Base-by-base conservation (phyloP, 2,113 vertebrate genomes). In the Tricholaema leucomelas region DNA sequence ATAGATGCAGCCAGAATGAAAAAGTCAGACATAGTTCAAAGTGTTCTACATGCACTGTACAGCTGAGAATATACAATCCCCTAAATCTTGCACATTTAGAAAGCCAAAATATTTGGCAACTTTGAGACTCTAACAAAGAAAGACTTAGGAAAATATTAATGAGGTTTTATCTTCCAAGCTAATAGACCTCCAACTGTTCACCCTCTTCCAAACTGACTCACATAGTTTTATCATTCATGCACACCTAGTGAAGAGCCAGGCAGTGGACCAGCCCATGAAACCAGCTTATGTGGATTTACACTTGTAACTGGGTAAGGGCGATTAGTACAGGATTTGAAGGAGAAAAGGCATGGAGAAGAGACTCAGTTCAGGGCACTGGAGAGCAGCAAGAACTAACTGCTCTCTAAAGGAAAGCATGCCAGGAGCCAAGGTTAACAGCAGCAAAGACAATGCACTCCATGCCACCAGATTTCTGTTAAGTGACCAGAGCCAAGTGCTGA, bases 261-360 rank as follows among this genome's bases (percentile, higher is more conserved):
- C 25, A 61, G 15, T 38, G 11, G 31, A 78, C 12, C 11, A 59
- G n/a, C 17, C 42, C 35, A 42, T 3, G 6, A 79, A 81, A 71
- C 12, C 8, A 20, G 21, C 11, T 58, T 30, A 35, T 0, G 0
- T 15, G 27, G 73, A 70, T 54, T 83, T 38, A 65, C 1, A 2
- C 25, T 58, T 15, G 15, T 9, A 86, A 54, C 19, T 33, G 48
- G 40, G 24, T 10, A 40, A 54, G 21, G 8, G 33, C 31, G 15
- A 33, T 66, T 48, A 77, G 13, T 20, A 20, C 33, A 72, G 16
- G n/a, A 90, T 27, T 0, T 58, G 25, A 59, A 64, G 23, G 6
- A 27, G 20, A 12, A 10, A 30, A 75, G 12, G 6, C 9, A n/a
- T 1, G 4, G 21, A 59, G 66, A 60, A 35, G 30, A 52, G 28